Percentiles rank a stretch among this genome's conserved stretches.
These are phyloP conservation scores for Sphaerodactylus townsendi DNA, from an alignment of 2,113 vertebrate species.

Conservation along the genomic window DNA sequence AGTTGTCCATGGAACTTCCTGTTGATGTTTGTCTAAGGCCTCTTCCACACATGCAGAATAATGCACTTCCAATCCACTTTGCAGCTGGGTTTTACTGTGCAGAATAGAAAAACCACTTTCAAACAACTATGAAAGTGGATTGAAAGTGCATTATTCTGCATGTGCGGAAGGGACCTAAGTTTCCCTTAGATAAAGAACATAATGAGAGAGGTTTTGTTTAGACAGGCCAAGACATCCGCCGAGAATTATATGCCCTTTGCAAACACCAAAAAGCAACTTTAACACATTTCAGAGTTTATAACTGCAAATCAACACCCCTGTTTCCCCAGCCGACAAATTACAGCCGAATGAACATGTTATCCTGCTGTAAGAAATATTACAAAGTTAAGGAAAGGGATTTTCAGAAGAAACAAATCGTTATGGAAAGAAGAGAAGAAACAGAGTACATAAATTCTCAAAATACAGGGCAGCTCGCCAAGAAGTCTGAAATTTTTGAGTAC, in stretches of 20 bases:
- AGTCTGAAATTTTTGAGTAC: slow-evolving; percentile 26
- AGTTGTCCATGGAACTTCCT: neutral
- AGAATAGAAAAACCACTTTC: too few relatives aligned
- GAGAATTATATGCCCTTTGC: neutral
- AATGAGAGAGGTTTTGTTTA: too few relatives aligned
- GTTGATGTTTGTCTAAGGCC: too few relatives aligned
- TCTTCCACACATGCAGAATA: too few relatives aligned
- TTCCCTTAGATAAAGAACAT: too few relatives aligned
- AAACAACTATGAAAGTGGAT: too few relatives aligned
- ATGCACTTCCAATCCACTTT: too few relatives aligned
- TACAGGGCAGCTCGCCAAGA: slow-evolving; percentile 29
- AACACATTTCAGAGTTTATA: slow-evolving; percentile 28
- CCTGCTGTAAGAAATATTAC: slow-evolving; percentile 1
- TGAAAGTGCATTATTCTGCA: too few relatives aligned
- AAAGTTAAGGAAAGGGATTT: slow-evolving; percentile 44
- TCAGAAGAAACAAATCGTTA: slow-evolving; percentile 3
- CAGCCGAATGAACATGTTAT: slow-evolving; percentile 11
- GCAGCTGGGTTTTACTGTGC: too few relatives aligned
- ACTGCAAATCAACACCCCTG: slow-evolving; percentile 1
- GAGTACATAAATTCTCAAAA: slow-evolving; percentile 29
- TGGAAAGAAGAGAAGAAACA: slow-evolving; percentile 26
- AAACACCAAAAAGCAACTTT: slow-evolving; percentile 28
- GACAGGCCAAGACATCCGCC: neutral
- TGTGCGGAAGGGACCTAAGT: too few relatives aligned
- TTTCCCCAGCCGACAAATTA: slow-evolving; percentile 40